Evolutionary conservation across 2,113 vertebrate species (phyloP).

Genomic region (Nycticorax nycticorax): DNA sequence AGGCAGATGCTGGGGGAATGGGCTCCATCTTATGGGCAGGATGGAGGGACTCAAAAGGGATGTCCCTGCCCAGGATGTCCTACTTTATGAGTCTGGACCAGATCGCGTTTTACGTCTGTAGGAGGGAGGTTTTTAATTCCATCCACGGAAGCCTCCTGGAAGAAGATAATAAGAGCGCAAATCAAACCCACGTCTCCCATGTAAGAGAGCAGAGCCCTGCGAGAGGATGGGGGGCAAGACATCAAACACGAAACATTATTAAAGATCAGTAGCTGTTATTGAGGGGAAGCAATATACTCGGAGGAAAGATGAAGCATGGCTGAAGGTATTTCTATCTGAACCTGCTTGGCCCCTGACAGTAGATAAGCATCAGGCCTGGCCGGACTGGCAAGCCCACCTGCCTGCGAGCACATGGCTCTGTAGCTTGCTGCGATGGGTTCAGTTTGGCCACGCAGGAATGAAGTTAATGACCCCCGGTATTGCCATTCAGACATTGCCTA

Average conservation of each 20-base stretch:
- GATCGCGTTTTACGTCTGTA: neutral
- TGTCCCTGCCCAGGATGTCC: neutral
- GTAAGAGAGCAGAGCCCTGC: neutral
- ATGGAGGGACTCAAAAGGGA: neutral
- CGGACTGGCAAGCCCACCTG: neutral
- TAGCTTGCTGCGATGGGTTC: neutral
- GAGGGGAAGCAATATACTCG: neutral
- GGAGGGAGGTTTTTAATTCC: neutral
- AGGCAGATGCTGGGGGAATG: neutral
- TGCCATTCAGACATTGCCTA: neutral
- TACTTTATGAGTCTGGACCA: neutral
- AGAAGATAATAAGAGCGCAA: constrained; percentile 18
- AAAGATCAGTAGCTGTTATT: constrained; percentile 5
- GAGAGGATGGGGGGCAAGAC: neutral
- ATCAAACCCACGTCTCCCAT: constrained; percentile 36
- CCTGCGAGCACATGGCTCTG: neutral
- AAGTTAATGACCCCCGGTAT: neutral
- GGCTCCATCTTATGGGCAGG: neutral
- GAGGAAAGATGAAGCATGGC: neutral
- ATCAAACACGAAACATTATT: neutral
- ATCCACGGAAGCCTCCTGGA: neutral
- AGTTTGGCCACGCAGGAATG: neutral
- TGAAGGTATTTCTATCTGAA: neutral
- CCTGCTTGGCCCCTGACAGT: neutral
- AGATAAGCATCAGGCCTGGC: neutral